Evolutionary conservation across 1,140 invertebrate species (phyloP).

Genomic region (Ptiloglossa arizonensis): DNA sequence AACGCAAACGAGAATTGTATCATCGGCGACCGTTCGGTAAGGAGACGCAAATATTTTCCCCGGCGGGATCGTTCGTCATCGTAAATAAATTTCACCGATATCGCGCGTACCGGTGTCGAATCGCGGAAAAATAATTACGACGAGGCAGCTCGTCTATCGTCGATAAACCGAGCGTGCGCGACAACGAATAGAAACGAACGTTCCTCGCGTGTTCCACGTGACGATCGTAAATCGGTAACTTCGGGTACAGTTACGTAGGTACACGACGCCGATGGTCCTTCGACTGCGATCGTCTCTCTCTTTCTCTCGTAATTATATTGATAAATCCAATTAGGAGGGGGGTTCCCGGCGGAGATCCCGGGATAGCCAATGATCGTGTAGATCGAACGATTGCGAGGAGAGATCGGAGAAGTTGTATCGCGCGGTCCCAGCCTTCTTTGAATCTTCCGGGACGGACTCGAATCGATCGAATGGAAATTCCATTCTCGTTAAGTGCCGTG

Average conservation of each 20-base stretch:
- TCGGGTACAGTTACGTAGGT: slow-evolving; percentile 23
- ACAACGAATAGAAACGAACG: slow-evolving; percentile 4
- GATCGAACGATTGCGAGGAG: slow-evolving; percentile 25
- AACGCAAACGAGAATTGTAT: background rate
- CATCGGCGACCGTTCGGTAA: too few species aligned
- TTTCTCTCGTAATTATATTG: slow-evolving; percentile 19
- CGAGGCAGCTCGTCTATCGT: too few species aligned
- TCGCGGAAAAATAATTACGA: too few species aligned
- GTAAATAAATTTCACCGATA: background rate
- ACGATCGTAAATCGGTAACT: background rate
- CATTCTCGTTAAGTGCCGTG: slow-evolving; percentile 50
- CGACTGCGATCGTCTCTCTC: background rate
- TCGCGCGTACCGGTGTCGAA: too few species aligned
- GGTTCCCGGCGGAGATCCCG: slow-evolving; percentile 3
- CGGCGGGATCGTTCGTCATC: background rate
- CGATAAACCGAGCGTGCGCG: background rate
- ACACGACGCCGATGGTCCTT: too few species aligned
- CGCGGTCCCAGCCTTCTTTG: background rate
- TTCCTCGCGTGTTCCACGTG: background rate
- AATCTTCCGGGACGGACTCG: background rate
- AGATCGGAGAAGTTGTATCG: background rate
- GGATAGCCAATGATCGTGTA: slow-evolving; percentile 34
- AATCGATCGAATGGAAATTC: slow-evolving; percentile 50
- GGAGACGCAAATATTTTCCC: background rate
- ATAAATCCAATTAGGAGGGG: slow-evolving; percentile 44